phyloP scores from a whole-genome alignment of 2,113 vertebrate species.

The Cisticola juncidis region DNA sequence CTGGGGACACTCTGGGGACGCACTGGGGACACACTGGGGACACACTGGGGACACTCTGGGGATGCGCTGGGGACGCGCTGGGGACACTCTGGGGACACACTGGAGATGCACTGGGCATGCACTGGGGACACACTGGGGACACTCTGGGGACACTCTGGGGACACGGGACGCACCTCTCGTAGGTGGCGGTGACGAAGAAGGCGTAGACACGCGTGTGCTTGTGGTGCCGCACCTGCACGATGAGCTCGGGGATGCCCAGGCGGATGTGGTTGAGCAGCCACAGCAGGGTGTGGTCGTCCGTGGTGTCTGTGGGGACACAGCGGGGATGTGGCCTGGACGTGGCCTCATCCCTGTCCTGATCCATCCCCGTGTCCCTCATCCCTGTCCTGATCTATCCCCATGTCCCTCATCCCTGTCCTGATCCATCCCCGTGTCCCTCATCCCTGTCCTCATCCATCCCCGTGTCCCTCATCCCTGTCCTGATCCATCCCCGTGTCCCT shows the following conservation, averaged over 20 bases:
- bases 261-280: conserved; percentile 98
- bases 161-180: conserved; percentile 84
- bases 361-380: not conserved
- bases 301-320: conserved; percentile 83
- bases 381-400: not conserved
- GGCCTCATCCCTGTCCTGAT: rapidly evolving
- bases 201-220: conserved; percentile 89
- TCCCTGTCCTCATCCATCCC: too few species aligned
- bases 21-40: too few species aligned
- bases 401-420: not conserved
- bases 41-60: too few species aligned
- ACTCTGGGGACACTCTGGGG: too few species aligned
- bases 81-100: rapidly evolving
- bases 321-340: rapidly evolving
- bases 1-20: not conserved
- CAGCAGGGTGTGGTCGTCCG: conserved; percentile 97
- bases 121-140: too few species aligned
- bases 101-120: not conserved
- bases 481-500: too few species aligned
- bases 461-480: rapidly evolving
- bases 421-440: too few species aligned
- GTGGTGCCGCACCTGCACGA: conserved; percentile 96
- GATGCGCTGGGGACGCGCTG: too few species aligned
- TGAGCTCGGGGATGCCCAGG: conserved; percentile 94
- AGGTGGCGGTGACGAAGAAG: conserved; percentile 95